phyloP scores from a whole-genome alignment of 2,797 vertebrate species.

The Ataeniobius toweri region DNA sequence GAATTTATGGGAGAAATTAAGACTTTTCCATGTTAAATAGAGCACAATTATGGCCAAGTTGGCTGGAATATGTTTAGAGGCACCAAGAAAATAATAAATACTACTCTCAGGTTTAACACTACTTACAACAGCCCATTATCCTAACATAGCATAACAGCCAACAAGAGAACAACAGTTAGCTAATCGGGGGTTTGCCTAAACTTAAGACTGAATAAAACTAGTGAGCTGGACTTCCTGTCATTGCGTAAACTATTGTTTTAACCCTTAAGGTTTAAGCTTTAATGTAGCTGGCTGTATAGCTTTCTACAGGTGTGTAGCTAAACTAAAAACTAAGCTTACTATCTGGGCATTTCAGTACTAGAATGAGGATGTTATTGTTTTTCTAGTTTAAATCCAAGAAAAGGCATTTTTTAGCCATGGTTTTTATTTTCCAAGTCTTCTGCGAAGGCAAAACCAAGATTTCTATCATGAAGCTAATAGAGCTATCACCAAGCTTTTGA shows the following conservation, averaged over 20 bases:
- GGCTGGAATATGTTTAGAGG: conserved; percentile 19
- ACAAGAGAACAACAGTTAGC: not conserved
- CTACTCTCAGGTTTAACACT: not conserved
- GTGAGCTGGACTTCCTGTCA: not conserved
- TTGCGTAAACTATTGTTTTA: not conserved
- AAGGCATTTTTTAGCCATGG: not conserved
- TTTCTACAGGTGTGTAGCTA: not conserved
- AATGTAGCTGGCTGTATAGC: not conserved
- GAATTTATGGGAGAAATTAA: not conserved
- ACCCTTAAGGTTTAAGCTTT: not conserved
- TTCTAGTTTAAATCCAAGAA: not conserved
- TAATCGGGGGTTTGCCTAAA: not conserved
- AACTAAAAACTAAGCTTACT: not conserved
- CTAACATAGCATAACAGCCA: not conserved
- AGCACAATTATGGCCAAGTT: conserved; percentile 6
- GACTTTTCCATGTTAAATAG: not conserved
- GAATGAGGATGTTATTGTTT: not conserved
- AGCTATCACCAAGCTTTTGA: not conserved
- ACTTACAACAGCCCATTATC: not conserved
- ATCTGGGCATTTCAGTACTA: not conserved
- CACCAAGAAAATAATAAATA: conserved; percentile 1
- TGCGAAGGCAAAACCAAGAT: conserved; percentile 3
- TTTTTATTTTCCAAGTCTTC: not conserved
- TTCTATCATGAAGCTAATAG: conserved; percentile 4
- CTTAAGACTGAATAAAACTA: not conserved